Evolutionary conservation across 2,113 vertebrate genomes (phyloP).

Genomic region (Pygoscelis adeliae): DNA sequence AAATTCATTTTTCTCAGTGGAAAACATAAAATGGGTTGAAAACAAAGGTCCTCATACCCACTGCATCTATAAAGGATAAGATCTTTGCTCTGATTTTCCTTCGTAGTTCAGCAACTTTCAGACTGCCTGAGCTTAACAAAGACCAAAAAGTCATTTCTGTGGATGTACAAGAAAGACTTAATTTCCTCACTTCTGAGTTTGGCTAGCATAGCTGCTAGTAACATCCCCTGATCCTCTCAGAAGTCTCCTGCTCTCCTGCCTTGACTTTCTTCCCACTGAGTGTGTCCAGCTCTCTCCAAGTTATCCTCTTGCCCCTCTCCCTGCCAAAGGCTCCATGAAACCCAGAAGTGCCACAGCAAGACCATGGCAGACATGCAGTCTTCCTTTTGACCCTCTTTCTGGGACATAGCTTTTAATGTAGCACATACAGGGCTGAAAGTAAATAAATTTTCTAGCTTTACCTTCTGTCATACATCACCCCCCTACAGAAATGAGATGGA

Average conservation of each 20-base stretch:
- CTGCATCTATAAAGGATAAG: not conserved
- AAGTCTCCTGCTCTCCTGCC: not conserved
- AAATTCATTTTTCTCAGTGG: not conserved
- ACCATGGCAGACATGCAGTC: not conserved
- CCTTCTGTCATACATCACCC: not conserved
- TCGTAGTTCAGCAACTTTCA: not conserved
- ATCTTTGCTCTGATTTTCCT: not conserved
- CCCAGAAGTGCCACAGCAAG: not conserved
- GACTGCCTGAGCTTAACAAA: not conserved
- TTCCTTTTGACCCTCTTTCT: not conserved
- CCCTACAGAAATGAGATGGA: not conserved
- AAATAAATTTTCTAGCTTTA: not conserved
- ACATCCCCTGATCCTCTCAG: not conserved
- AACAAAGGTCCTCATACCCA: not conserved
- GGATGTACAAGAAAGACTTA: not conserved
- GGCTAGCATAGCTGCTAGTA: not conserved
- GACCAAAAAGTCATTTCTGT: not conserved
- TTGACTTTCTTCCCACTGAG: not conserved
- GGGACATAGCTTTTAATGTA: not conserved
- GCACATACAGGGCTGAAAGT: not conserved
- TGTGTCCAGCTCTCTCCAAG: not conserved
- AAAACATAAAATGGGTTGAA: not conserved
- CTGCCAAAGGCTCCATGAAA: fast-evolving
- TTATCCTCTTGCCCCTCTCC: not conserved
- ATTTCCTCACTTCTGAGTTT: not conserved